phyloP scores from a whole-genome alignment of 2,113 vertebrate genomes.

The Apodemus sylvaticus region DNA sequence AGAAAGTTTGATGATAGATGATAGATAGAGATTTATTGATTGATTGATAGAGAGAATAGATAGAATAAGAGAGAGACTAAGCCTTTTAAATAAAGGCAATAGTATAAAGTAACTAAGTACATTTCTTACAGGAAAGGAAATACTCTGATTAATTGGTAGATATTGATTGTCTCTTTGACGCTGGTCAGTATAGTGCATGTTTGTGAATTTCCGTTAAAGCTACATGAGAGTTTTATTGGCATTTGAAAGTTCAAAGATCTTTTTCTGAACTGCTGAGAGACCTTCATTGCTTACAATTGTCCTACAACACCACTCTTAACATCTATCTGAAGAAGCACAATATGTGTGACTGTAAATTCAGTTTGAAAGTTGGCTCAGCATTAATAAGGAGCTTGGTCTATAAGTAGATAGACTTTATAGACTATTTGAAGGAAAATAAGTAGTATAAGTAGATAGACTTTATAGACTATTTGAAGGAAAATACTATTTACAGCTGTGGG shows the following conservation, averaged over 20 bases:
- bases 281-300: background rate
- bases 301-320: background rate
- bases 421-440: background rate
- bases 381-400: background rate
- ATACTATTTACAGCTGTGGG: background rate
- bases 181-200: background rate
- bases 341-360: background rate
- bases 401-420: background rate
- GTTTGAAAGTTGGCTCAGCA: background rate
- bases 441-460: no score
- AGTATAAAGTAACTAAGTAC: background rate
- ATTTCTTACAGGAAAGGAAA: background rate
- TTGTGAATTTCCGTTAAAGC: background rate
- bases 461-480: background rate
- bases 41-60: background rate
- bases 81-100: background rate
- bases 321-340: background rate
- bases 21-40: background rate
- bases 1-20: background rate
- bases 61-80: background rate
- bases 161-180: background rate
- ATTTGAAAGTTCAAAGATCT: constrained; percentile 1
- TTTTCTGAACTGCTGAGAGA: background rate
- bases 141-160: background rate
- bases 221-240: background rate